Percentiles rank a stretch among this genome's conserved stretches.
Evolutionary conservation across 1,140 invertebrate genomes (phyloP).

Genomic region (Pseudomyrmex sp.): DNA sequence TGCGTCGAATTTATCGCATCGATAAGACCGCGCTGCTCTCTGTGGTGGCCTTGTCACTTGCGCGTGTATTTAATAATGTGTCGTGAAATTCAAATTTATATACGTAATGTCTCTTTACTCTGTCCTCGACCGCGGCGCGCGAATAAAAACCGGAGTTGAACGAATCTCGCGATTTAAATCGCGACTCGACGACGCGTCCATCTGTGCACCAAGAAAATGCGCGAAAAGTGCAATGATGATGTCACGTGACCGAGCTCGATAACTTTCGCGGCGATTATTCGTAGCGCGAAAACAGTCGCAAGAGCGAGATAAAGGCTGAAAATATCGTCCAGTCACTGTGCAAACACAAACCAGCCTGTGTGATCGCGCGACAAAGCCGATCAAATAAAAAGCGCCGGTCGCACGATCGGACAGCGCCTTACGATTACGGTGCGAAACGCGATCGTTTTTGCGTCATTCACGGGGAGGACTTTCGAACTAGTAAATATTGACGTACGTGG

Average conservation of each 20-base stretch:
- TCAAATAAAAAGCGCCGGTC: neutral
- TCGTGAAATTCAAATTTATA: neutral
- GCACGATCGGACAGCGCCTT: neutral
- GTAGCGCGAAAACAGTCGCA: neutral
- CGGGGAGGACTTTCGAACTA: neutral
- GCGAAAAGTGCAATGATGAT: neutral
- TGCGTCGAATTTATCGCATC: slow-evolving; percentile 8
- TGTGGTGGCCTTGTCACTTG: neutral
- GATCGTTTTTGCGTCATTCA: neutral
- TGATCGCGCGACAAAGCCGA: neutral
- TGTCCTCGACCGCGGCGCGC: neutral
- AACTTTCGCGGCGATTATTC: neutral
- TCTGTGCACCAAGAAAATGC: neutral
- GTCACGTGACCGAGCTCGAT: slow-evolving; percentile 4
- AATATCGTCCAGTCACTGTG: slow-evolving; percentile 48
- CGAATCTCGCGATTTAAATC: slow-evolving; percentile 3
- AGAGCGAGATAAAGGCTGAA: slow-evolving; percentile 26
- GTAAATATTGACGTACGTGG: slow-evolving; percentile 28
- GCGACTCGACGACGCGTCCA: neutral
- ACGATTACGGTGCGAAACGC: neutral
- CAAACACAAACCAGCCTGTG: slow-evolving; percentile 16
- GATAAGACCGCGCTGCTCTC: slow-evolving; percentile 6
- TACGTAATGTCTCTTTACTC: neutral
- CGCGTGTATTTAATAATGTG: neutral
- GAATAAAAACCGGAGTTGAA: neutral